phyloP scores from a whole-genome alignment of 2,888 invertebrate genomes.

The Horisme vitalbata region DNA sequence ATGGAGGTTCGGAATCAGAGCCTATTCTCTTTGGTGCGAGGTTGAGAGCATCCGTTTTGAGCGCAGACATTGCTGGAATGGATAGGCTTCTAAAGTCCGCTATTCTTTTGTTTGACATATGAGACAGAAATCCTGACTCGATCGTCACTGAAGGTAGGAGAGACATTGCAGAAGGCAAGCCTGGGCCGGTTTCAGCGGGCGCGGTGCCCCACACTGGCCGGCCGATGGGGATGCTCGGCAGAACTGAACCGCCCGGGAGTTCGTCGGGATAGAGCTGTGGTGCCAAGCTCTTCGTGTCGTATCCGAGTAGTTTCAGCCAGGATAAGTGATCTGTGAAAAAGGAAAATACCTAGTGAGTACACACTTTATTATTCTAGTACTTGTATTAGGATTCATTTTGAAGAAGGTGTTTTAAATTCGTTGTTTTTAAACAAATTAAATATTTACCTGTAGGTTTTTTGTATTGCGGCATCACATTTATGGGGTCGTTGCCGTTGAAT shows the following conservation, averaged over 20 bases:
- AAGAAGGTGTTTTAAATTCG: not conserved
- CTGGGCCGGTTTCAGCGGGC: constrained; percentile 75
- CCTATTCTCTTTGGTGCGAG: constrained; percentile 89
- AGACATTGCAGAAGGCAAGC: constrained; percentile 84
- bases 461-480: constrained; percentile 89
- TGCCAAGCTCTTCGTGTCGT: constrained; percentile 92
- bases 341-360: constrained; percentile 9
- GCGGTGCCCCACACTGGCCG: constrained; percentile 82
- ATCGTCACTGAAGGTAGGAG: constrained; percentile 87
- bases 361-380: not conserved
- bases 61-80: constrained; percentile 90
- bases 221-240: constrained; percentile 84
- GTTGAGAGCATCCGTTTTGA: constrained; percentile 90
- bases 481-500: constrained; percentile 96
- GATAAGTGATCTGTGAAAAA: constrained; percentile 88
- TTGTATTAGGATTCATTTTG: no score
- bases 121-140: constrained; percentile 92
- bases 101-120: constrained; percentile 90
- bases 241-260: constrained; percentile 85
- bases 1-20: constrained; percentile 93
- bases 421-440: not conserved
- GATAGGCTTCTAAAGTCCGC: constrained; percentile 89
- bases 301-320: constrained; percentile 93
- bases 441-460: constrained; percentile 87
- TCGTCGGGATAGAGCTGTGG: constrained; percentile 92